These are phyloP conservation scores for Hozukius guyotensis DNA, from an alignment of 2,797 vertebrate genomes.

Conservation along the genomic window DNA sequence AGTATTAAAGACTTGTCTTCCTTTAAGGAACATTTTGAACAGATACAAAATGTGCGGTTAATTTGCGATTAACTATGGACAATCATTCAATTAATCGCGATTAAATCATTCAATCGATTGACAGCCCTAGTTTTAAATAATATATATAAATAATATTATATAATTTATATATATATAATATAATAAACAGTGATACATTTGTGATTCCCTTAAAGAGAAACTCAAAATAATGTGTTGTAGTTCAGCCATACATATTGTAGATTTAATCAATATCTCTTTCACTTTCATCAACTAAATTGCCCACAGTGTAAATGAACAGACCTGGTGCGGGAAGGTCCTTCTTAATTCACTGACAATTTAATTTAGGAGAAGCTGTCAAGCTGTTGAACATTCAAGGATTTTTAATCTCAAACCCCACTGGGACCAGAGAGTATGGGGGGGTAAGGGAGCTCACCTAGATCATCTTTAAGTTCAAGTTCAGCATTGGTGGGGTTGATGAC, in stretches of 20 bases:
- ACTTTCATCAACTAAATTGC: background rate
- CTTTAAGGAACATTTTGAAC: no score
- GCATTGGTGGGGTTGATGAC: slow-evolving; percentile 99
- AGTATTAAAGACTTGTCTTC: no score
- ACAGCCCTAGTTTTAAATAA: background rate
- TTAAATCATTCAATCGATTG: no score
- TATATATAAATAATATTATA: no score
- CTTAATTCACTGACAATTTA: background rate
- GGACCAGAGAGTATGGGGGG: background rate
- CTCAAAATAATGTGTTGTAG: background rate
- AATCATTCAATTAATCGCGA: no score
- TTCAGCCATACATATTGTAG: background rate
- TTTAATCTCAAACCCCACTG: slow-evolving; percentile 15
- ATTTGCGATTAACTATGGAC: no score
- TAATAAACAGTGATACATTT: background rate
- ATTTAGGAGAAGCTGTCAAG: background rate
- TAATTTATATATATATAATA: no score
- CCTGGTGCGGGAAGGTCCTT: background rate
- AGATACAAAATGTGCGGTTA: no score
- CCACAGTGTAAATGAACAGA: slow-evolving; percentile 22
- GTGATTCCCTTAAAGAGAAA: background rate
- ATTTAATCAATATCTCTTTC: background rate
- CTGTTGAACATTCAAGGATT: slow-evolving; percentile 60
- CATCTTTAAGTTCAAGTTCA: slow-evolving; percentile 99
- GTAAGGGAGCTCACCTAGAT: slow-evolving; percentile 90